These are phyloP conservation scores for Polyodon spathula DNA, from an alignment of 2,113 vertebrate species.

Conservation along the genomic window DNA sequence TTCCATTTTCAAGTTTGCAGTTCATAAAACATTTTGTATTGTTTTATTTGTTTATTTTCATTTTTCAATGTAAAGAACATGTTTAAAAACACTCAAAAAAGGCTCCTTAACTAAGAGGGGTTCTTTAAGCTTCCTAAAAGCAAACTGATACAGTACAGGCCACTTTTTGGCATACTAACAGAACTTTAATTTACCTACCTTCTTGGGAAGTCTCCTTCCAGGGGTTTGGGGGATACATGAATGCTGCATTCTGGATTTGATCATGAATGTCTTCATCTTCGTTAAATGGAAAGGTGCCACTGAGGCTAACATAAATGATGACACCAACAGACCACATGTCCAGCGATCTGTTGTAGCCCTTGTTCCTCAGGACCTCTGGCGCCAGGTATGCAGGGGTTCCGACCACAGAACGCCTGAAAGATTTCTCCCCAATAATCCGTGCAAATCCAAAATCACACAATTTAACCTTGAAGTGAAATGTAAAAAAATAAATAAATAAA, in stretches of 20 bases:
- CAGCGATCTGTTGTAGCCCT: conserved; percentile 92
- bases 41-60: too few relatives aligned
- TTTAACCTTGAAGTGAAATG: conserved; percentile 69
- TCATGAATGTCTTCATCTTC: conserved; percentile 97
- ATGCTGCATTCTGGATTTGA: conserved; percentile 95
- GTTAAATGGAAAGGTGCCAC: conserved; percentile 94
- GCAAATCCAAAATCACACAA: conserved; percentile 96
- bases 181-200: conserved; percentile 54
- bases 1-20: too few relatives aligned
- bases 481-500: conserved; percentile 14
- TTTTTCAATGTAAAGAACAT: too few relatives aligned
- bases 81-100: too few relatives aligned
- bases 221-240: conserved; percentile 97
- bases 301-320: conserved; percentile 93
- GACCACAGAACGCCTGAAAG: conserved; percentile 89
- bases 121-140: too few relatives aligned
- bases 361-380: conserved; percentile 91
- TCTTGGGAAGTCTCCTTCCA: conserved; percentile 92
- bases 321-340: conserved; percentile 98
- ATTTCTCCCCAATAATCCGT: conserved; percentile 94
- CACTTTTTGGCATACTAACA: background rate
- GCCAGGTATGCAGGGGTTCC: conserved; percentile 93
- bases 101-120: too few relatives aligned
- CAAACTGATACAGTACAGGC: too few relatives aligned
- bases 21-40: too few relatives aligned